These are phyloP conservation scores for Rallus limicola DNA, from an alignment of 2,113 vertebrate species.

Conservation along the genomic window DNA sequence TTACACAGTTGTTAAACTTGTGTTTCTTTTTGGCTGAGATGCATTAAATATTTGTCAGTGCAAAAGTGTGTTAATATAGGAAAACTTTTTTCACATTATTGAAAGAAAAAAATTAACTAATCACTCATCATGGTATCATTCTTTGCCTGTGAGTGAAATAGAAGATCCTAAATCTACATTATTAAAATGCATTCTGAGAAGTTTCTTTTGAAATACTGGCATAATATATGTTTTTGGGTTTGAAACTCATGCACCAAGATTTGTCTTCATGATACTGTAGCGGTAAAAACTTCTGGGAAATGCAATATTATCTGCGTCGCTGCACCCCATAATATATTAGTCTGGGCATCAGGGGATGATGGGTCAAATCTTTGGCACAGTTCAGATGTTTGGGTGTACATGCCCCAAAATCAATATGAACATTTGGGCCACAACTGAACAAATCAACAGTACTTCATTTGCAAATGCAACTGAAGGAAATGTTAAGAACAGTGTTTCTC, in stretches of 20 bases:
- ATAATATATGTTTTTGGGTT: background rate
- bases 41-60: background rate
- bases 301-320: background rate
- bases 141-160: background rate
- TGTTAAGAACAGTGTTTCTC: slow-evolving; percentile 4
- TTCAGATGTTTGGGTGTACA: background rate
- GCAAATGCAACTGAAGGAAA: background rate
- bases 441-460: slow-evolving; percentile 5
- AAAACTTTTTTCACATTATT: background rate
- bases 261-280: background rate
- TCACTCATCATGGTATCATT: background rate
- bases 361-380: background rate
- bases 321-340: background rate
- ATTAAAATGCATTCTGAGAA: background rate
- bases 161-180: background rate
- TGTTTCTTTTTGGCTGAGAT: background rate
- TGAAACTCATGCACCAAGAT: background rate
- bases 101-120: background rate
- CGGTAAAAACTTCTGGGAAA: background rate
- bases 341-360: rapidly evolving
- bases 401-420: background rate
- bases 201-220: background rate
- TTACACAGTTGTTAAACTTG: background rate
- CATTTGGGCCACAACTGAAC: slow-evolving; percentile 16
- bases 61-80: background rate